Evolutionary conservation across 2,888 invertebrate species (phyloP).

Genomic region (Macrostomum cliftonense): DNA sequence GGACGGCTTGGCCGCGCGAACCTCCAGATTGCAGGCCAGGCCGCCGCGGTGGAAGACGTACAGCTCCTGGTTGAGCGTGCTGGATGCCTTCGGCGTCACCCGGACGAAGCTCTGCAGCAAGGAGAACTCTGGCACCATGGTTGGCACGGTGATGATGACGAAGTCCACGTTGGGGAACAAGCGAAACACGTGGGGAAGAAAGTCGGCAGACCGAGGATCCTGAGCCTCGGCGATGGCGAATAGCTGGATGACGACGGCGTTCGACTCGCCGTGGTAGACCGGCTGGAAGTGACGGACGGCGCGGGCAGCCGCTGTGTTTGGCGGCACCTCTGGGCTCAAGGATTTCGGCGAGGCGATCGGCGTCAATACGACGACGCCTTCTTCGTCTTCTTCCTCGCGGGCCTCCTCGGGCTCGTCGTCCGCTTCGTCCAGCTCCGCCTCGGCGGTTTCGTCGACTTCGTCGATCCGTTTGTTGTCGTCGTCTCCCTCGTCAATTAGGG

Average conservation of each 20-base stretch:
- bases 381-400: not conserved
- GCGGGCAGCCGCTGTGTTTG: conserved; percentile 16
- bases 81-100: conserved; percentile 29
- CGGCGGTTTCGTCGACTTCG: not conserved
- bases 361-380: not conserved
- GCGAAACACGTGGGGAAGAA: conserved; percentile 31
- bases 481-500: not conserved
- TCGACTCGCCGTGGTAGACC: conserved; percentile 23
- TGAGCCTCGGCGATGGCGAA: conserved; percentile 36
- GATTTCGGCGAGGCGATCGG: not conserved
- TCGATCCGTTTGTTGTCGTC: not conserved
- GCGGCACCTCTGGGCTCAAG: conserved; percentile 9
- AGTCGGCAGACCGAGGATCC: conserved; percentile 34
- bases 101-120: conserved; percentile 35
- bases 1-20: conserved; percentile 2
- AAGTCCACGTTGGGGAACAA: conserved; percentile 29
- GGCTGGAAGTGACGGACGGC: conserved; percentile 13
- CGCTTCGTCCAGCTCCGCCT: not conserved
- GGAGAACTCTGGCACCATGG: conserved; percentile 37
- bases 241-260: conserved; percentile 35
- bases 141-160: conserved; percentile 34
- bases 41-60: conserved; percentile 35
- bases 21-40: conserved; percentile 16
- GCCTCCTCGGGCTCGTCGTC: not conserved
- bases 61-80: conserved; percentile 33